Evolutionary conservation across 2,888 invertebrate genomes (phyloP), one percentile per base, ranked within the genome.

Genomic region (Sphaerophoria taeniata): DNA sequence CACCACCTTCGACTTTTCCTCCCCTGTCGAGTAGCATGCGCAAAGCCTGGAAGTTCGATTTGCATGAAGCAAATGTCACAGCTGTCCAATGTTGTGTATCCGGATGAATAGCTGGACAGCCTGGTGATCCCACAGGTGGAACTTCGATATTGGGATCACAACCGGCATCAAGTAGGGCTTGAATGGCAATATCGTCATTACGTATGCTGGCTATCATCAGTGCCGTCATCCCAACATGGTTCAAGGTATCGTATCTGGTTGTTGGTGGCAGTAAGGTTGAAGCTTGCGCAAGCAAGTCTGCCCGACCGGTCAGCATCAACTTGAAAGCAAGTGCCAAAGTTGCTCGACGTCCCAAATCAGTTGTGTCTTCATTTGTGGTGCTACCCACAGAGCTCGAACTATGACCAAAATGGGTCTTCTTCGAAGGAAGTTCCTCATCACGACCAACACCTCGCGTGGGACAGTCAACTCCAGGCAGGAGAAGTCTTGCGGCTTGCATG

Each of bases 381-480:
- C 89, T 61, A 87, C 88, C 76, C 87, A 89, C 61, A 0, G 87
- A 73, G 2, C 87, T 67, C 0, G 90, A 87, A 3, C 79, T 87
- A 56, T 88, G 87, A 34, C 76, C 87, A 55, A 90, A 89, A 58
- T 88, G 88, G 31, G 89, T 90, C 88, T 90, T 91, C 82, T 92
- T 92, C 3, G 91, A 90, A 36, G 93, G 92, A 69, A 94, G 89
- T 74, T 93, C 93, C 88, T 93, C 93, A 71, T 93, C 93, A 14
- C 90, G 90, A 0, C 95, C 95, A 88, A 96, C 93, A 2, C 96
- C 94, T 56, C 97, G 92, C 1, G 97, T 95, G 12, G 98, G 97
- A 90, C 97, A 97, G 92, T 98, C 98, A 0, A 97, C 97, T 24
- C 97, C 97, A 2, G 98, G 98, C 71, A 98, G 92, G 53, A 98